Percentiles rank a stretch among this genome's conserved stretches.
Conservation (phyloP, 2,113 vertebrate genomes). For the Chrysochloris asiatica region DNA sequence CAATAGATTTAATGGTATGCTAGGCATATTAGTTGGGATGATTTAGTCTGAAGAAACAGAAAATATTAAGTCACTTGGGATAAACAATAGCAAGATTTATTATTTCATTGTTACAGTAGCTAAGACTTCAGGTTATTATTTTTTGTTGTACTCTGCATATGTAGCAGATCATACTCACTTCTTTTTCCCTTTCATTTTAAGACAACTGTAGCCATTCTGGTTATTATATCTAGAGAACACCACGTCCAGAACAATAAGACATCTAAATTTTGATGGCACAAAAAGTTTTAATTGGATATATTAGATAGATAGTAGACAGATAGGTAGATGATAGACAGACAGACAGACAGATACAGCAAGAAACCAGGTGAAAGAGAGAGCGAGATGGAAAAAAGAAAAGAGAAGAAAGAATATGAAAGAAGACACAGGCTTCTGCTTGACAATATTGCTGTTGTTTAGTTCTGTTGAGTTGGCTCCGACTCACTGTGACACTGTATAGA, state of each 20-base stretch:
- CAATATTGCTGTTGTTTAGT: background rate
- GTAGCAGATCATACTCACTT: background rate
- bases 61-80: background rate
- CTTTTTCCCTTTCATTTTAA: background rate
- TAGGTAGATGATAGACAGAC: background rate
- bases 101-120: background rate
- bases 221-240: background rate
- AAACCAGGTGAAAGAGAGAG: background rate
- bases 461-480: too few relatives aligned
- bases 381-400: background rate
- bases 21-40: background rate
- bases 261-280: background rate
- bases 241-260: background rate
- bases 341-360: background rate
- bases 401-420: background rate
- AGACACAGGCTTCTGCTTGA: background rate
- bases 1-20: background rate
- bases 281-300: background rate
- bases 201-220: background rate
- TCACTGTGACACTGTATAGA: too few relatives aligned
- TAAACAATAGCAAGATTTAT: background rate
- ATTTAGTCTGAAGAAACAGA: slow-evolving; percentile 34
- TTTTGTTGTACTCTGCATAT: background rate
- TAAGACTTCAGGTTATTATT: background rate
- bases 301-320: too few relatives aligned